Evolutionary conservation across 1,140 invertebrate species (phyloP).

Genomic region (Drosophila miranda): DNA sequence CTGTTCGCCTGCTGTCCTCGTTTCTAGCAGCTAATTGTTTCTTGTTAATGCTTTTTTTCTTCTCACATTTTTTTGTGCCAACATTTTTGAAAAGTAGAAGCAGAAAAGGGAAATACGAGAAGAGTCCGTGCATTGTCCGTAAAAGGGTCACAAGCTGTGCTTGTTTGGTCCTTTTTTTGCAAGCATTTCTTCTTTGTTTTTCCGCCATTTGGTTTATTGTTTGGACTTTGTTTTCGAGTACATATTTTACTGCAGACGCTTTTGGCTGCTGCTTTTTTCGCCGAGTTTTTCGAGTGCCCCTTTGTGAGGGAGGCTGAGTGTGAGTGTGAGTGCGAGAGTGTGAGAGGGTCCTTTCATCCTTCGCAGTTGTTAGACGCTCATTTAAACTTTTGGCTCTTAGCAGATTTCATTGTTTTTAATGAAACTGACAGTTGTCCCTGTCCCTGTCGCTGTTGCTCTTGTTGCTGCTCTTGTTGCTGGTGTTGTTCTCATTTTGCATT

Average conservation of each 20-base stretch:
- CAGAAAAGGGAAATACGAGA: constrained; percentile 11
- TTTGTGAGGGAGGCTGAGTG: constrained; percentile 14
- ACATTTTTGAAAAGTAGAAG: constrained; percentile 5
- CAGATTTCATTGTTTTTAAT: constrained; percentile 80
- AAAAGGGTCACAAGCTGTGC: constrained; percentile 75
- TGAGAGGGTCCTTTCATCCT: constrained; percentile 43
- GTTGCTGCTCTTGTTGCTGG: constrained; percentile 20
- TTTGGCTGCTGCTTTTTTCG: constrained; percentile 52
- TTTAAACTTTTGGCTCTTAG: constrained; percentile 79
- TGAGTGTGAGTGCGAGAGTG: constrained; percentile 9
- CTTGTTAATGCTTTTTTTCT: constrained; percentile 71
- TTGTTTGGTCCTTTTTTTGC: constrained; percentile 49
- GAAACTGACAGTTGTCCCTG: constrained; percentile 67
- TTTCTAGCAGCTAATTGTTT: constrained; percentile 70
- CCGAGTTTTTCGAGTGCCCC: constrained; percentile 35
- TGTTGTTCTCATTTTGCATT: constrained; percentile 58
- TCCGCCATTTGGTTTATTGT: constrained; percentile 77
- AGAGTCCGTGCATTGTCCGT: constrained; percentile 55
- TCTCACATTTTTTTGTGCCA: background rate
- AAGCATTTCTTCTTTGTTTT: constrained; percentile 48
- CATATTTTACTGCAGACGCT: constrained; percentile 67
- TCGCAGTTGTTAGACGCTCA: constrained; percentile 69
- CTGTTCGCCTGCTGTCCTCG: constrained; percentile 38
- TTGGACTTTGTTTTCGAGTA: constrained; percentile 75
- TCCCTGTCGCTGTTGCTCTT: constrained; percentile 5